A percentile compares a stretch with the other conserved stretches of the same genome.
Evolutionary conservation across 2,797 vertebrate genomes (phyloP).

Genomic region (Fratercula arctica): DNA sequence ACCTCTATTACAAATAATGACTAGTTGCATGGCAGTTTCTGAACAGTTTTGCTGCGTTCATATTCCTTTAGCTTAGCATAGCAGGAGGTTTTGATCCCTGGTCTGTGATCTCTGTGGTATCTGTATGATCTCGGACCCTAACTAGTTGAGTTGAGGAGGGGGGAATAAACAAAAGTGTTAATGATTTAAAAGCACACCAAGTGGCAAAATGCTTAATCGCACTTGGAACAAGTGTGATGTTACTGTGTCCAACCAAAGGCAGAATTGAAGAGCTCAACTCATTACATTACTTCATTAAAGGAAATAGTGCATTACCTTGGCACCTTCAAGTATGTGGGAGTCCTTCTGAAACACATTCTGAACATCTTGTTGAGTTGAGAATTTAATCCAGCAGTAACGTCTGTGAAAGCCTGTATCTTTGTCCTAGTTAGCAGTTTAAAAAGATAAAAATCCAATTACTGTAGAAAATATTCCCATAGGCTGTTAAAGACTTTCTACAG

Average conservation of each 20-base stretch:
- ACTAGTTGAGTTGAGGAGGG: fast-evolving
- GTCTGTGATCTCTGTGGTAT: not conserved
- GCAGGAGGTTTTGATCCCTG: not conserved
- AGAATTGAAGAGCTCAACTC: not conserved
- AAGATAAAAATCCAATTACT: not conserved
- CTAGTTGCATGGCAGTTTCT: not conserved
- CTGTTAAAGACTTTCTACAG: not conserved
- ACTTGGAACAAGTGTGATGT: not conserved
- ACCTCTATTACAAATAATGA: not conserved
- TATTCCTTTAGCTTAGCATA: not conserved
- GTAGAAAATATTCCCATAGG: not conserved
- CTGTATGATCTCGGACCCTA: not conserved
- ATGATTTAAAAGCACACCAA: not conserved
- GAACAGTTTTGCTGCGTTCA: not conserved
- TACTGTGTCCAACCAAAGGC: not conserved
- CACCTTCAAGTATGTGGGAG: conserved; percentile 85
- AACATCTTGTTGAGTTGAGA: conserved; percentile 78
- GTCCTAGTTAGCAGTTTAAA: conserved; percentile 77
- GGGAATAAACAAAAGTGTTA: not conserved
- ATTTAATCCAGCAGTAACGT: conserved; percentile 87
- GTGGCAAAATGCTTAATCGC: not conserved
- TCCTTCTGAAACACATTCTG: conserved; percentile 87
- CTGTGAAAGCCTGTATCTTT: conserved; percentile 89
- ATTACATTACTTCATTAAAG: not conserved
- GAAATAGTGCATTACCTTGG: conserved; percentile 76